Evolutionary conservation across 30 jellyfish, hydroid and myxozoan genomes (phyloP).

Genomic region (Cassiopea andromeda): DNA sequence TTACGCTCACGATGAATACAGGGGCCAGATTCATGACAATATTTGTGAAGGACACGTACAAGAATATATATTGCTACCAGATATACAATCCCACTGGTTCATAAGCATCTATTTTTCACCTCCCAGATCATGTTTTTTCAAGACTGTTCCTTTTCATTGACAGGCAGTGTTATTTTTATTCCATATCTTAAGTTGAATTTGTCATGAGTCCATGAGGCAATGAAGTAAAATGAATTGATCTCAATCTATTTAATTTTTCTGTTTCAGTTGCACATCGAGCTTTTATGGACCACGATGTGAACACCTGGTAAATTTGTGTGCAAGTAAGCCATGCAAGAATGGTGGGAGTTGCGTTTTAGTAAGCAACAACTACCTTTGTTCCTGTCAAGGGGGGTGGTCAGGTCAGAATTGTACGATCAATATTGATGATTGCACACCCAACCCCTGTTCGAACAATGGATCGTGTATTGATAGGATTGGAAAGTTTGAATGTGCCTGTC

Average conservation of each 20-base stretch:
- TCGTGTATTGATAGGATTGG: conserved; percentile 70
- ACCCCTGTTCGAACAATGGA: conserved; percentile 74
- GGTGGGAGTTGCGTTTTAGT: conserved; percentile 54
- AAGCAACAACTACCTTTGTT: conserved; percentile 48
- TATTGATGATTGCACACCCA: conserved; percentile 65
- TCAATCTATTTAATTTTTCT: neutral
- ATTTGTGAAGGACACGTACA: no score
- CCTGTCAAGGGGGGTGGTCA: conserved; percentile 75
- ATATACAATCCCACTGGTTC: no score
- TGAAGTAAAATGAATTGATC: no score
- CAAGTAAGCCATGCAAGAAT: conserved; percentile 61
- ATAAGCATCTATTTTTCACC: no score
- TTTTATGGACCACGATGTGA: conserved; percentile 75
- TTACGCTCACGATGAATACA: no score
- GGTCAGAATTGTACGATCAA: conserved; percentile 71
- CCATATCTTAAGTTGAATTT: no score
- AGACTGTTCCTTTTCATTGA: neutral
- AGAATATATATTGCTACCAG: no score
- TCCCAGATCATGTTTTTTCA: no score
- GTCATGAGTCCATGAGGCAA: no score
- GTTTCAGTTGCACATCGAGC: conserved; percentile 40
- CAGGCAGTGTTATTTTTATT: neutral
- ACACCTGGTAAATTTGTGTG: conserved; percentile 49
- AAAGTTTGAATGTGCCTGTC: conserved; percentile 65
- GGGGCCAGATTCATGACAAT: no score